Conservation (phyloP, 92 coral and sea anemone species). For the Palythoa caribaeorum region DNA sequence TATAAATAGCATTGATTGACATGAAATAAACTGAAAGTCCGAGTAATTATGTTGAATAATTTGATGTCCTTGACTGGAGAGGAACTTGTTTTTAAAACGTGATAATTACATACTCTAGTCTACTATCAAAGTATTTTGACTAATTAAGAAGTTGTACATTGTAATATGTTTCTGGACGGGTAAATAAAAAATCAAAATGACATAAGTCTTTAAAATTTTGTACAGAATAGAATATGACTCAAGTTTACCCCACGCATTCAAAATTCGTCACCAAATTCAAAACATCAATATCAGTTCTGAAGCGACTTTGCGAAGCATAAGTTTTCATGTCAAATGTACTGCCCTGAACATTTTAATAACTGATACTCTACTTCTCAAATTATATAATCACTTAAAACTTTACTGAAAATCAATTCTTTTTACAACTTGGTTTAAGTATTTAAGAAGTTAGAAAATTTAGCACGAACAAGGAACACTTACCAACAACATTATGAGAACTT, state of each 20-base stretch:
- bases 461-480: background rate
- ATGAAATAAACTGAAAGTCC: background rate
- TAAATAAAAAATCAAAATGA: background rate
- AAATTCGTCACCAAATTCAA: background rate
- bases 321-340: background rate
- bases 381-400: background rate
- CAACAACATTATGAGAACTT: conserved; percentile 7
- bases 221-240: background rate
- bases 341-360: background rate
- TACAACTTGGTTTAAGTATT: background rate
- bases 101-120: background rate
- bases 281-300: background rate
- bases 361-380: background rate
- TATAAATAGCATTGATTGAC: background rate
- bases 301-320: background rate
- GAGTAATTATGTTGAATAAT: background rate
- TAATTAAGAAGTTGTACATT: background rate
- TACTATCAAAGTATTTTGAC: background rate
- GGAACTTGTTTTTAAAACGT: background rate
- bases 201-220: background rate
- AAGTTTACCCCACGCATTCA: background rate
- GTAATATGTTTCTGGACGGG: background rate
- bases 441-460: background rate
- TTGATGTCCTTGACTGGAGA: background rate
- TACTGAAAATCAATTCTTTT: background rate